These are phyloP conservation scores for Zootermopsis nevadensis DNA, from an alignment of 2,888 invertebrate genomes.

Conservation along the genomic window DNA sequence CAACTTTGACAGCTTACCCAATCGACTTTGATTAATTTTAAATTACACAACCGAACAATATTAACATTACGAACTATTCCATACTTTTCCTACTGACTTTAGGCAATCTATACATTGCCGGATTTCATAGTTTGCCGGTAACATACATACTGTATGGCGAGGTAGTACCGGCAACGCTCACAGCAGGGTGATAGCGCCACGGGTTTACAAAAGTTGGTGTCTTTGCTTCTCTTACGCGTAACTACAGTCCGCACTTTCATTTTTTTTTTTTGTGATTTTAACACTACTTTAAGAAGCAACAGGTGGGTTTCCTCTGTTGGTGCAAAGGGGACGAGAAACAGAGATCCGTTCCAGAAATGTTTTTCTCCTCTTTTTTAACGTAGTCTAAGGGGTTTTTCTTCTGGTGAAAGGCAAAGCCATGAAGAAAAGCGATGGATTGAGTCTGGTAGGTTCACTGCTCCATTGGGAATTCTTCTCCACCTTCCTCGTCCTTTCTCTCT, in stretches of 20 bases:
- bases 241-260: conserved; percentile 1
- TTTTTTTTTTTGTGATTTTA: conserved; percentile 32
- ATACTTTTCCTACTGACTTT: too few relatives aligned
- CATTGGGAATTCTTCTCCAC: conserved; percentile 31
- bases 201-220: not conserved
- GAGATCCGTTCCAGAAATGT: conserved; percentile 15
- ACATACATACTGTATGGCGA: too few relatives aligned
- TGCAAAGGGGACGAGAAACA: conserved; percentile 13
- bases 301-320: conserved; percentile 41
- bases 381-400: conserved; percentile 34
- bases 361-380: conserved; percentile 29
- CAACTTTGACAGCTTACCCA: too few relatives aligned
- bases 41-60: too few relatives aligned
- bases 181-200: not conserved
- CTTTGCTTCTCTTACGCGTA: conserved; percentile 10
- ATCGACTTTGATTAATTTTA: too few relatives aligned
- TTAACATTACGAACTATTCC: too few relatives aligned
- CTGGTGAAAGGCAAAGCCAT: conserved; percentile 30
- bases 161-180: too few relatives aligned
- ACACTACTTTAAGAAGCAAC: conserved; percentile 46
- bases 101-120: too few relatives aligned
- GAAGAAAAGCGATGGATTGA: conserved; percentile 46
- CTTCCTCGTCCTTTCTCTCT: not conserved
- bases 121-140: too few relatives aligned
- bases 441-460: conserved; percentile 39